These are phyloP conservation scores for Rhinoraja longicauda DNA, from an alignment of 2,797 vertebrate species.

Conservation along the genomic window DNA sequence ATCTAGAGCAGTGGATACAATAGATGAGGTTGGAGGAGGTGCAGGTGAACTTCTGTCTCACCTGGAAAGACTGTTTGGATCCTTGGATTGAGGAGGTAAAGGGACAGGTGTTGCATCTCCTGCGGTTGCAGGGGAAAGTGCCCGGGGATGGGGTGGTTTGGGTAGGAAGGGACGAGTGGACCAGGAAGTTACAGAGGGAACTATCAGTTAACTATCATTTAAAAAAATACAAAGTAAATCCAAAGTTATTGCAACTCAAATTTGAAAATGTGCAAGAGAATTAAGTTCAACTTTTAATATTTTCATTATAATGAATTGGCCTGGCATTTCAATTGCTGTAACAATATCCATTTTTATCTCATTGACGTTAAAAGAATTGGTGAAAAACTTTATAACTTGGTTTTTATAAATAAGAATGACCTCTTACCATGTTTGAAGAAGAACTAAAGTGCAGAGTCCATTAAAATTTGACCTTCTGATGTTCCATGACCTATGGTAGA, in stretches of 20 bases:
- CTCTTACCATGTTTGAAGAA: background rate
- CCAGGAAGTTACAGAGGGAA: too few species aligned
- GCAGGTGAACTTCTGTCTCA: too few species aligned
- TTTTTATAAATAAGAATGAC: constrained; percentile 21
- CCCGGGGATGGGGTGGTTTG: too few species aligned
- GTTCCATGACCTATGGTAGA: background rate
- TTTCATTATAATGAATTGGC: background rate
- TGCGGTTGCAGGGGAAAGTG: too few species aligned
- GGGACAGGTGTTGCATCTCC: too few species aligned
- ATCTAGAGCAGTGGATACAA: too few species aligned
- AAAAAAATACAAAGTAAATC: background rate
- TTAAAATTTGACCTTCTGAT: constrained; percentile 20
- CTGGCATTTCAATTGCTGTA: background rate
- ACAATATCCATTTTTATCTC: background rate
- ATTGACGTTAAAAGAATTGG: background rate
- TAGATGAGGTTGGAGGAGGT: too few species aligned
- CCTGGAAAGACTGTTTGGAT: too few species aligned
- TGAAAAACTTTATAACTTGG: background rate
- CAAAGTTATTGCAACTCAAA: background rate
- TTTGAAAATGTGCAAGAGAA: background rate
- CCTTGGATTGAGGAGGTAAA: too few species aligned
- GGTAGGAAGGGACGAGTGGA: too few species aligned
- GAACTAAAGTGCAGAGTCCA: background rate
- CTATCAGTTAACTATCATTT: background rate
- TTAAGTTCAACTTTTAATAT: background rate